Base-by-base conservation (phyloP, 2,888 invertebrate genomes). In the Melikaiella ostensackeni region DNA sequence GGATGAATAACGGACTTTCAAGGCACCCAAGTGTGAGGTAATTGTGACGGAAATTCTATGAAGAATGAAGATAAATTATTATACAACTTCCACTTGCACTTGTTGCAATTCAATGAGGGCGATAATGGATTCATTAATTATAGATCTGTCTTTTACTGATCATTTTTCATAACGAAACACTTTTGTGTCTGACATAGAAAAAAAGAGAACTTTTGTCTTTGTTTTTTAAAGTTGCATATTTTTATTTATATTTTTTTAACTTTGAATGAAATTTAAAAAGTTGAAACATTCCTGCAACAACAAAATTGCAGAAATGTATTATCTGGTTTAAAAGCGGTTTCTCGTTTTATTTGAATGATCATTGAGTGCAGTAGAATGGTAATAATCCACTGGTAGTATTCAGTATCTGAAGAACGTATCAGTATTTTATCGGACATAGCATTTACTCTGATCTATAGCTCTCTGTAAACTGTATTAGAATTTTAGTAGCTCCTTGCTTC, bases 1-100 rank as follows among this genome's bases (percentile, higher is more conserved):
- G 64, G 30, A 59, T 82, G 75, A 70, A 78, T 64, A 78, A 73
- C 79, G 84, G 63, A 70, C 64, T 50, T 74, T 76, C 73, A 46
- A 21, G 42, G 78, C 50, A 64, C 42, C 75, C 70, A 76, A 75
- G 50, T 59, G 64, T 64, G 55, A 63, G 62, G 64, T 75, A 62
- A 75, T 62, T 42, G 33, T 70, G n/a, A 33, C 30, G 46, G 70
- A 70, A 70, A 66, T 27, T 21, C 19, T 63, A 21, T 19, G 33
- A 64, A 42, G 19, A 50, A 30, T 55, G 30, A 46, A 70, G 46
- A 50, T 46, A 9, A 27, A 55, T 30, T 33, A 33, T 70, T 70
- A 70, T 70, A 50, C 50, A 70, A 70, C 70, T n/a, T n/a, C 8
- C 50, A 50, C 50, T 27, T 50, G 30, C 11, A 70, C 30, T 24